A percentile compares a stretch with the other conserved stretches of the same genome.
These are phyloP conservation scores for Cabera pusaria DNA, from an alignment of 2,888 invertebrate species.

Conservation along the genomic window DNA sequence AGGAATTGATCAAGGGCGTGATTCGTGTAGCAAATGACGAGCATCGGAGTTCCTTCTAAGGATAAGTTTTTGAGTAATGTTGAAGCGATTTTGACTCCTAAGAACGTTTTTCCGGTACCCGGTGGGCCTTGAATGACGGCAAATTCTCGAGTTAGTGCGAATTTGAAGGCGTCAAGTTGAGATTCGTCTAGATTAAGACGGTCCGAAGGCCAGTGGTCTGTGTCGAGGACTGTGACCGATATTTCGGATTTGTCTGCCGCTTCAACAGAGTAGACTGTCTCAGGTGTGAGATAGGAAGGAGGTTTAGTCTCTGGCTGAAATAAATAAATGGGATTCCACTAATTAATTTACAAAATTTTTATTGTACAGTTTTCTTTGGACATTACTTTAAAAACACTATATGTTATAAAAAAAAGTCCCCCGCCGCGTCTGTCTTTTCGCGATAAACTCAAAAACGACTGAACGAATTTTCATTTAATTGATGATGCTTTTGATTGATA, in stretches of 20 bases:
- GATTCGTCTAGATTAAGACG: conserved; percentile 84
- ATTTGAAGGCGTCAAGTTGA: conserved; percentile 86
- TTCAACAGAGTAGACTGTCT: conserved; percentile 55
- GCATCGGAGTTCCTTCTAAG: conserved; percentile 85
- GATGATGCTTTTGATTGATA: too few species aligned
- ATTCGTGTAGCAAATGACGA: conserved; percentile 93
- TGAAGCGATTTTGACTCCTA: conserved; percentile 89
- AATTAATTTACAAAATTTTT: too few species aligned
- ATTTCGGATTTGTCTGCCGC: conserved; percentile 47
- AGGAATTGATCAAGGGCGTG: conserved; percentile 94
- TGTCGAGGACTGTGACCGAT: conserved; percentile 57
- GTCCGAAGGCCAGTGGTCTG: conserved; percentile 71
- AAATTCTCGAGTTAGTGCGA: conserved; percentile 88
- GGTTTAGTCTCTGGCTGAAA: conserved; percentile 56
- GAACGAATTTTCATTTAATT: too few species aligned
- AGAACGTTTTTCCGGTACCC: conserved; percentile 93
- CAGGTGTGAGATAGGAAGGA: conserved; percentile 63
- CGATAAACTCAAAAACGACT: too few species aligned
- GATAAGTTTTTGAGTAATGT: conserved; percentile 85
- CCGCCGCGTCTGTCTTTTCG: too few species aligned
- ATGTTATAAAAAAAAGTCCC: too few species aligned
- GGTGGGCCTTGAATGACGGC: conserved; percentile 94
- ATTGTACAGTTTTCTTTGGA: too few species aligned
- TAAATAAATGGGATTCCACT: too few species aligned
- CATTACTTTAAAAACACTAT: too few species aligned